Base-by-base conservation (phyloP, 2,888 invertebrate genomes). In the Kuschelorhynchus macadamiae region DNA sequence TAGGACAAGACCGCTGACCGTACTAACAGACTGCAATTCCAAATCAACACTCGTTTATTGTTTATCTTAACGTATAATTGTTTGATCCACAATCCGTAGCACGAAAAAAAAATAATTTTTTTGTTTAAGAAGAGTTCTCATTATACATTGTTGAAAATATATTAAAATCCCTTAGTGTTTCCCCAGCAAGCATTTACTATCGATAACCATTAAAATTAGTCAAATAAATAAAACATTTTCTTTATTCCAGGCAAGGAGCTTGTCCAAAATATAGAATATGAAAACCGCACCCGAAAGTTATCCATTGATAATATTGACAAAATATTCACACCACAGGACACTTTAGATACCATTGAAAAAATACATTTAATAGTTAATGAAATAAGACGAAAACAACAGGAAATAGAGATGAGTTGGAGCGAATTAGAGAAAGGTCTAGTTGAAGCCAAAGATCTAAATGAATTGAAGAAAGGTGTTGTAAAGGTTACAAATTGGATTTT, bases 401-500 rank as follows among this genome's bases (percentile, higher is more conserved):
- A 86, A 68, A 85, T 90, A 50, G 88, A 88, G 71, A 85, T 86
- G 25, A 88, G 88, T 0, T 90, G 90, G 89, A 80, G 83, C 46
- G 86, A 86, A 67, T 84, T 90, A 79, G 86, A 90, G 71, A 86
- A 86, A 70, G 86, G 85, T 72, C 84, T 89, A 62, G 85, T 87
- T 50, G 87, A 87, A 75, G 87, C 88, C 70, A 88, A 88, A 81
- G 89, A 90, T 77, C 85, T 90, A 70, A 83, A 84, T 62, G 83
- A 85, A 32, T 81, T 91, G 36, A 89, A 90, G 75, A 87, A 88
- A 75, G 90, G 90, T 32, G 88, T 91, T 68, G 86, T 87, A n/a
- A 86, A 88, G 81, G 92, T 93, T 32, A 90, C 90, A 16, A 90
- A 91, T 77, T 93, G 93, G 93, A 91, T 93, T 63, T 81, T 92